Evolutionary conservation across 2,113 vertebrate species (phyloP).

Genomic region (Sinosuthora webbiana): DNA sequence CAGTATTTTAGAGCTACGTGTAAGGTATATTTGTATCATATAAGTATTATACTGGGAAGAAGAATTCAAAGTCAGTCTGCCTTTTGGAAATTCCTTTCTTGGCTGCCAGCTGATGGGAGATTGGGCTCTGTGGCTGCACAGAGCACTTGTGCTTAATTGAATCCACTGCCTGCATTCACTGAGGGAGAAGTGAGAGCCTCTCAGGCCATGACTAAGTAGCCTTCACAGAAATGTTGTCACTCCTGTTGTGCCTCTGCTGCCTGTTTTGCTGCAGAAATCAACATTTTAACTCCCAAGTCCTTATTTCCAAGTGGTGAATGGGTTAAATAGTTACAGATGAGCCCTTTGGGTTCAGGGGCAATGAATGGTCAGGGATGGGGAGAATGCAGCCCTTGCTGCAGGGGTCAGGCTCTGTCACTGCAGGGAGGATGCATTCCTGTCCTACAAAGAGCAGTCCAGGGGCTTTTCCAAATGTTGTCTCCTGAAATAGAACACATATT

Average conservation of each 20-base stretch:
- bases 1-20: neutral
- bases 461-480: neutral
- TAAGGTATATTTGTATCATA: neutral
- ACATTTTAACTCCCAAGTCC: neutral
- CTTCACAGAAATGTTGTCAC: neutral
- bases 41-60: neutral
- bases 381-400: neutral
- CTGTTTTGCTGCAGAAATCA: neutral
- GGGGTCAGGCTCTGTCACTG: neutral
- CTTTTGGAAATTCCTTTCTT: neutral
- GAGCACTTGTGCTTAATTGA: neutral
- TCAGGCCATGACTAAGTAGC: neutral
- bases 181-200: neutral
- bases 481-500: neutral
- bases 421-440: neutral
- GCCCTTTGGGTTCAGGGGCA: too few relatives aligned
- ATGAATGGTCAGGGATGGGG: neutral
- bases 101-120: neutral
- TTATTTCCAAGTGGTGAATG: neutral
- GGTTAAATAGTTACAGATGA: neutral
- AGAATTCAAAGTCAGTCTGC: neutral
- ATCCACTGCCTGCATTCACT: neutral
- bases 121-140: neutral
- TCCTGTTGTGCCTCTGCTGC: neutral
- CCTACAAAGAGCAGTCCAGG: neutral